Percentiles rank a stretch among this genome's conserved stretches.
These are phyloP conservation scores for Natator depressus DNA, from an alignment of 2,113 vertebrate species.

Conservation along the genomic window DNA sequence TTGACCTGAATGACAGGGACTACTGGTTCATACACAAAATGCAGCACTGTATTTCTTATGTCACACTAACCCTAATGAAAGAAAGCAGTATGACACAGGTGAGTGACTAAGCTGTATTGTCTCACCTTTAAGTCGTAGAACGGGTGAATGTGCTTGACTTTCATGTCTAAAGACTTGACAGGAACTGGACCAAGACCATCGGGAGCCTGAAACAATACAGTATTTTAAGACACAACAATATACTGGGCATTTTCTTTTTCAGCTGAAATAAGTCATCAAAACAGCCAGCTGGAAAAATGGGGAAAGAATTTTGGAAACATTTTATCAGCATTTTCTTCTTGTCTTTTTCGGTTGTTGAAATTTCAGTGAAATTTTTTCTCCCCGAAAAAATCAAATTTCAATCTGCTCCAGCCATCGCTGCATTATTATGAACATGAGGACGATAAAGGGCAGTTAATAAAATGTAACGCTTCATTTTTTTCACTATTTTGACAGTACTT, in stretches of 20 bases:
- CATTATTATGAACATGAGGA: not conserved
- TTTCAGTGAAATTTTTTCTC: not conserved
- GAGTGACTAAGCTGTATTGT: not conserved
- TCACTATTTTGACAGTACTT: not conserved
- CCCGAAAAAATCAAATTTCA: not conserved
- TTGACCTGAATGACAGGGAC: not conserved
- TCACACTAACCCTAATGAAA: not conserved
- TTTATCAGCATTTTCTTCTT: not conserved
- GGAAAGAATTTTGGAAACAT: slow-evolving; percentile 8
- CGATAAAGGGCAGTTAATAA: not conserved
- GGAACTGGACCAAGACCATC: slow-evolving; percentile 77
- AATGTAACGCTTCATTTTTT: not conserved
- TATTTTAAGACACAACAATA: not conserved
- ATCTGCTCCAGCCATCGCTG: not conserved
- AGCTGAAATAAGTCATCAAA: not conserved
- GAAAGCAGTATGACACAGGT: not conserved
- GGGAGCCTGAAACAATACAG: slow-evolving; percentile 76
- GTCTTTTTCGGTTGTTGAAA: not conserved
- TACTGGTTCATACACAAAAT: not conserved
- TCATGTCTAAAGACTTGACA: slow-evolving; percentile 73
- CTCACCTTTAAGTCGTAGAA: slow-evolving; percentile 88
- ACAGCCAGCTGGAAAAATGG: not conserved
- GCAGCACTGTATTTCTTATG: not conserved
- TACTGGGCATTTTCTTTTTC: not conserved
- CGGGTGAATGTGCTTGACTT: slow-evolving; percentile 75